Evolutionary conservation across 35 echinoderm and acorn worm species (phyloP).

Genomic region (Eucidaris tribuloides): DNA sequence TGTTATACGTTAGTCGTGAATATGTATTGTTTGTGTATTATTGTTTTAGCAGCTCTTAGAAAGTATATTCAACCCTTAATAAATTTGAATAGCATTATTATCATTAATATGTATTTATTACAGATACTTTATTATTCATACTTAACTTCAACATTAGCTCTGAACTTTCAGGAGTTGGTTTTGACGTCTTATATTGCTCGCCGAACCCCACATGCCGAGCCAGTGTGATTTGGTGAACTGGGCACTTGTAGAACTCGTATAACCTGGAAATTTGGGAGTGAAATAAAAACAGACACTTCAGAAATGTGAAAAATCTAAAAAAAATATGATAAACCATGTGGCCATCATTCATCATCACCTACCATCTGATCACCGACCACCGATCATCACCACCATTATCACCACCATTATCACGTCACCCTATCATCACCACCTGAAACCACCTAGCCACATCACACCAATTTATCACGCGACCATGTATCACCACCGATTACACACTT

Average conservation of each 20-base stretch:
- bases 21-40: not conserved
- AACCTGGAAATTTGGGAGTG: not conserved
- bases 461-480: too few relatives aligned
- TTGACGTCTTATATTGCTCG: constrained; percentile 78
- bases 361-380: too few relatives aligned
- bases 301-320: too few relatives aligned
- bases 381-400: too few relatives aligned
- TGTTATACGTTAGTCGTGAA: not conserved
- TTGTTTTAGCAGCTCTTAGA: not conserved
- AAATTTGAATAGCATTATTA: not conserved
- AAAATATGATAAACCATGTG: too few relatives aligned
- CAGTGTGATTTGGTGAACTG: constrained; percentile 46
- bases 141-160: constrained; percentile 87
- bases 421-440: too few relatives aligned
- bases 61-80: not conserved
- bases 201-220: constrained; percentile 80
- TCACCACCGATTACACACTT: too few relatives aligned
- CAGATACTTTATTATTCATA: not conserved
- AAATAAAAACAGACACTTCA: not conserved
- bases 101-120: not conserved
- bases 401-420: too few relatives aligned
- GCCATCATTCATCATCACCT: too few relatives aligned
- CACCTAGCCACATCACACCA: too few relatives aligned
- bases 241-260: constrained; percentile 74
- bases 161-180: constrained; percentile 87